These are phyloP conservation scores for Heliconius hermathena DNA, from an alignment of 1,140 invertebrate species.

Conservation along the genomic window DNA sequence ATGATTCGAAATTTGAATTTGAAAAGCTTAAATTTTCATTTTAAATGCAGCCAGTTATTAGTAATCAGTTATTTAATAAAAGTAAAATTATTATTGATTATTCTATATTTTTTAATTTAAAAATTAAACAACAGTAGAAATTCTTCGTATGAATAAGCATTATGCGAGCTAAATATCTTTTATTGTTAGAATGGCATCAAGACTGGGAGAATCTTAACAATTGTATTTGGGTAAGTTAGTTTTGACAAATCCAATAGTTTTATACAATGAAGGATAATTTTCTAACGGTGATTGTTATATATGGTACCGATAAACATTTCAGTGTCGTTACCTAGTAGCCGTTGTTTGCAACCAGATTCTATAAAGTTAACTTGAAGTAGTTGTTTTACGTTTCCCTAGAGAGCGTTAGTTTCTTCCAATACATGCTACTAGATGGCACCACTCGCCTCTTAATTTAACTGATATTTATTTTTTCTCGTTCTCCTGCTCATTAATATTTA, in stretches of 20 bases:
- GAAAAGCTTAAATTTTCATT: neutral
- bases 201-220: conserved; percentile 70
- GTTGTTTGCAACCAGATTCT: neutral
- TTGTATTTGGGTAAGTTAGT: conserved; percentile 71
- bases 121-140: neutral
- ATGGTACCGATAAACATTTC: neutral
- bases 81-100: too few relatives aligned
- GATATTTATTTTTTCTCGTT: neutral
- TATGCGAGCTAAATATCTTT: conserved; percentile 54
- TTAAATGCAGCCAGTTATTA: neutral
- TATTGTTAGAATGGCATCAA: conserved; percentile 65
- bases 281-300: neutral
- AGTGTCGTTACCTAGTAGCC: neutral
- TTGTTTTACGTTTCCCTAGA: neutral
- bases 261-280: neutral
- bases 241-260: neutral
- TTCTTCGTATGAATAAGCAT: neutral
- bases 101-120: neutral
- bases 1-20: conserved; percentile 1
- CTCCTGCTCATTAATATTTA: neutral
- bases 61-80: too few relatives aligned
- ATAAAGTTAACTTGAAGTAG: neutral
- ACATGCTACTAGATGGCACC: neutral
- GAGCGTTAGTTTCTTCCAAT: neutral
- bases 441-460: neutral